These are phyloP conservation scores for Balearica regulorum DNA, from an alignment of 2,797 vertebrate genomes.

Conservation along the genomic window DNA sequence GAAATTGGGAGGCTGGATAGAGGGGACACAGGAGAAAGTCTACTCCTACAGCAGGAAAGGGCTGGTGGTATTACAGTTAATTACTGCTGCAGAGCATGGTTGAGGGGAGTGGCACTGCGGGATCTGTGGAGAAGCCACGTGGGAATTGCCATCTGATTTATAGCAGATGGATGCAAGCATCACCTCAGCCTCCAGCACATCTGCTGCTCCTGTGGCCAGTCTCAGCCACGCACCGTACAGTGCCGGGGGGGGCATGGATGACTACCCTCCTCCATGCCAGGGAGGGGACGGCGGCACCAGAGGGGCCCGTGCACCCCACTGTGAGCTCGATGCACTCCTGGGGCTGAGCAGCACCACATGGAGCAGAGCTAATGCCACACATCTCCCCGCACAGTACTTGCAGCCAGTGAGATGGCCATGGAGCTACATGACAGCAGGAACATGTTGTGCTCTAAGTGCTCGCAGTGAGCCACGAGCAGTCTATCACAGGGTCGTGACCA, in stretches of 20 bases:
- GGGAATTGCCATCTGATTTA: conserved; percentile 5
- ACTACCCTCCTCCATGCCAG: neutral
- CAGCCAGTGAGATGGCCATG: accelerated
- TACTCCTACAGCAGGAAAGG: neutral
- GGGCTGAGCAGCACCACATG: accelerated
- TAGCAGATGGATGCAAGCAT: neutral
- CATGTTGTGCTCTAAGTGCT: neutral
- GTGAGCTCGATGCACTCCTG: accelerated
- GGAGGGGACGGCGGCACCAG: neutral
- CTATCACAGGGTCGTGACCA: neutral
- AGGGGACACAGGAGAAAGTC: neutral
- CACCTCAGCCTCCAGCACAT: neutral
- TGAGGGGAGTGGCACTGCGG: neutral
- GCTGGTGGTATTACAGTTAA: neutral
- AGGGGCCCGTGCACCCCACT: neutral
- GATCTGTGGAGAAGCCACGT: neutral
- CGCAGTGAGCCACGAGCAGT: neutral
- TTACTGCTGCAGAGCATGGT: neutral
- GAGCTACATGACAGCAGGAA: neutral
- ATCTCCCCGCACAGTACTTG: accelerated
- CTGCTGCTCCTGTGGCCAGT: neutral
- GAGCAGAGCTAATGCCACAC: neutral
- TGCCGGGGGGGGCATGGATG: accelerated
- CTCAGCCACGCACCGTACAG: neutral
- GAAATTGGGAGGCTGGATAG: neutral